Conservation (phyloP, 2,797 vertebrate genomes). For the Phataginus tricuspis region DNA sequence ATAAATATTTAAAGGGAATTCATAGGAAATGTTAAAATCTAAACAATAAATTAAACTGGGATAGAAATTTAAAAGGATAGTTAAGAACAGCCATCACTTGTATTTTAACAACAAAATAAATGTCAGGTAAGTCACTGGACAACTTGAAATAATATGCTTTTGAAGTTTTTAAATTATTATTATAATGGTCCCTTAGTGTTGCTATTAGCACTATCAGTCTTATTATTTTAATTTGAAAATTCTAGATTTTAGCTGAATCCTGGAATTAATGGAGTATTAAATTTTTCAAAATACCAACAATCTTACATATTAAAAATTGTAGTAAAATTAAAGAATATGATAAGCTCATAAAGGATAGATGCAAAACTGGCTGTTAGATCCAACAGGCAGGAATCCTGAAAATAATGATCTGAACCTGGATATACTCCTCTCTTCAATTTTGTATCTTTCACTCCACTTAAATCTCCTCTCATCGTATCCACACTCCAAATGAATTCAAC, state of each 20-base stretch:
- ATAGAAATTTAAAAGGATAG: background rate
- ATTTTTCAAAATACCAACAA: constrained; percentile 8
- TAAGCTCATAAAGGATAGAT: background rate
- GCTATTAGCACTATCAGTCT: background rate
- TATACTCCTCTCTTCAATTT: background rate
- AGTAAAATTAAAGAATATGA: constrained; percentile 10
- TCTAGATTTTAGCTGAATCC: constrained; percentile 27
- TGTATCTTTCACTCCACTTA: background rate
- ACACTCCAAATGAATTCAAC: background rate
- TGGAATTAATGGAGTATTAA: background rate
- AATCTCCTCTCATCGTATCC: background rate
- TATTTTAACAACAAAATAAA: constrained; percentile 21
- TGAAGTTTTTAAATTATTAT: constrained; percentile 1
- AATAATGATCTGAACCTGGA: background rate
- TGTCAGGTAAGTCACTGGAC: background rate
- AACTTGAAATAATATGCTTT: constrained; percentile 11
- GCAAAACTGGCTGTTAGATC: background rate
- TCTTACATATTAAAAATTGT: background rate
- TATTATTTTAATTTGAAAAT: constrained; percentile 37
- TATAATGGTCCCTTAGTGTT: background rate
- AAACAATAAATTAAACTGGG: background rate
- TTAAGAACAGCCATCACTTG: constrained; percentile 33
- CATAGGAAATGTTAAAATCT: background rate
- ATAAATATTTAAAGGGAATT: constrained; percentile 44
- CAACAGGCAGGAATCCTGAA: background rate